phyloP scores from a whole-genome alignment of 2,113 vertebrate genomes.

The Bostrychus sinensis region DNA sequence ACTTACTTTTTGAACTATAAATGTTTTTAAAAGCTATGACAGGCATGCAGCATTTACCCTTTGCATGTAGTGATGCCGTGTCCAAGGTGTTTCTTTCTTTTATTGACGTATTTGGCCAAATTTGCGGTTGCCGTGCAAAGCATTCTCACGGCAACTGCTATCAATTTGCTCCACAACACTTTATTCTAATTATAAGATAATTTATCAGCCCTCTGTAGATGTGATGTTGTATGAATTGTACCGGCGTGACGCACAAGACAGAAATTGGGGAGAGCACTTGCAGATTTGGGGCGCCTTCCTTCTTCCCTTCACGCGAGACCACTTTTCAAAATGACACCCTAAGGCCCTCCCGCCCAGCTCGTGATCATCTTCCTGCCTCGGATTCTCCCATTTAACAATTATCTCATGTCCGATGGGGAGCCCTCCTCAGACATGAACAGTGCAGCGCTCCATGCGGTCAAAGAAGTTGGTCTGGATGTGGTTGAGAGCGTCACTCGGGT shows the following conservation, averaged over 20 bases:
- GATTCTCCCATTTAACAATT: slow-evolving; percentile 45
- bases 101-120: slow-evolving; percentile 47
- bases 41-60: slow-evolving; percentile 5
- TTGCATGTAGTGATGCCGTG: slow-evolving; percentile 8
- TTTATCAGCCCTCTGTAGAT: slow-evolving; percentile 54
- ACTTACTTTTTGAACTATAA: slow-evolving; percentile 1
- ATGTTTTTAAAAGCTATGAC: slow-evolving; percentile 20
- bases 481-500: slow-evolving; percentile 49
- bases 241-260: slow-evolving; percentile 62
- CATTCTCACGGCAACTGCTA: slow-evolving; percentile 45
- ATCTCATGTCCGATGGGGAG: slow-evolving; percentile 34
- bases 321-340: slow-evolving; percentile 41
- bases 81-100: slow-evolving; percentile 38
- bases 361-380: slow-evolving; percentile 11
- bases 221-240: slow-evolving; percentile 42
- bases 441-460: slow-evolving; percentile 49
- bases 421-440: slow-evolving; percentile 24
- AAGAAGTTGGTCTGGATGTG: slow-evolving; percentile 60
- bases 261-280: slow-evolving; percentile 40
- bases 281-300: slow-evolving; percentile 41
- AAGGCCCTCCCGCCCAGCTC: slow-evolving; percentile 14
- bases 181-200: slow-evolving; percentile 57
- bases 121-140: slow-evolving; percentile 39
- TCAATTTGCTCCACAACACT: slow-evolving; percentile 43
- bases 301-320: slow-evolving; percentile 32